A percentile compares a stretch with the other conserved stretches of the same genome.
These are phyloP conservation scores for Alcedo quadribrachys DNA, from an alignment of 2,797 vertebrate genomes.

Conservation along the genomic window DNA sequence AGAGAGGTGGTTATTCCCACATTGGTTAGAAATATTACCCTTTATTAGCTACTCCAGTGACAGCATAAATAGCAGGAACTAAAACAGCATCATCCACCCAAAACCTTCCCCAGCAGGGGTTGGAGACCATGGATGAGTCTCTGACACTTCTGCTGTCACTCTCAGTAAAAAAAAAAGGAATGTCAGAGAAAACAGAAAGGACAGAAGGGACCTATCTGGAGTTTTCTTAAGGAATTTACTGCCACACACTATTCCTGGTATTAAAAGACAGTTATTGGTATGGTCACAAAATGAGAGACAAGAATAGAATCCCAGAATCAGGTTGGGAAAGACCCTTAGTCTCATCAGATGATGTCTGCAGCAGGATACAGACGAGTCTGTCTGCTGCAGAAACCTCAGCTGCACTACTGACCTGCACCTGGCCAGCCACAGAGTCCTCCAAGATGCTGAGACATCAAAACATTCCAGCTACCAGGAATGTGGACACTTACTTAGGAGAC, in stretches of 20 bases:
- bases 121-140: no score
- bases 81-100: not conserved
- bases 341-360: not conserved
- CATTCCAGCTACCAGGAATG: not conserved
- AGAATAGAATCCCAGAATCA: not conserved
- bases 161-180: not conserved
- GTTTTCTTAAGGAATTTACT: not conserved
- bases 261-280: not conserved
- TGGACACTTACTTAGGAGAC: not conserved
- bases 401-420: not conserved
- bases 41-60: not conserved
- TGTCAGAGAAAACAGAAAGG: not conserved
- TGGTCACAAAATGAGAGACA: not conserved
- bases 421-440: not conserved
- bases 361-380: rapidly evolving
- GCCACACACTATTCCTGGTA: not conserved
- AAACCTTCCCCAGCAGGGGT: not conserved
- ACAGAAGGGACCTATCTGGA: not conserved
- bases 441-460: not conserved
- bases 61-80: not conserved
- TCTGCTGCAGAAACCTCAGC: not conserved
- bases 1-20: not conserved
- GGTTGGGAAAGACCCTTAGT: not conserved
- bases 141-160: not conserved
- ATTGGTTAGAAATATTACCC: not conserved